Conservation (phyloP, 2,888 invertebrate genomes). For the Nomada hirtipes region DNA sequence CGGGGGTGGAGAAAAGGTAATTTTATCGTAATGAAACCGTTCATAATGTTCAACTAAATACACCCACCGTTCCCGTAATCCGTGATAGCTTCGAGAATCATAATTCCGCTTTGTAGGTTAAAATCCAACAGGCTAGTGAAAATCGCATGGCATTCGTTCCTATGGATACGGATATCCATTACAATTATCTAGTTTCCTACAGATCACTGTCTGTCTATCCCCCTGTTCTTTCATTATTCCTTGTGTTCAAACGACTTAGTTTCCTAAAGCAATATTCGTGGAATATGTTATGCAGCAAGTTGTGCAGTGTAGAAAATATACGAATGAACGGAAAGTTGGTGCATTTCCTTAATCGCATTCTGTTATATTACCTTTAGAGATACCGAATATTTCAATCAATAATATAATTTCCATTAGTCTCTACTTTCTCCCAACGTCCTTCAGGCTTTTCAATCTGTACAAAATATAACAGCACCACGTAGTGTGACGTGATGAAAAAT, state of each 20-base stretch:
- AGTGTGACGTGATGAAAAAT: too few species aligned
- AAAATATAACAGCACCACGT: too few species aligned
- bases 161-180: slow-evolving; percentile 1
- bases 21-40: slow-evolving; percentile 51
- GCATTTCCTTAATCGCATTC: too few species aligned
- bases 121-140: neutral
- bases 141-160: slow-evolving; percentile 9
- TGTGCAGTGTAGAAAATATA: too few species aligned
- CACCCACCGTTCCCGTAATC: slow-evolving; percentile 18
- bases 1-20: neutral
- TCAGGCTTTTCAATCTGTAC: too few species aligned
- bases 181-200: neutral
- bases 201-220: neutral
- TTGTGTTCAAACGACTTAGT: neutral
- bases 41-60: slow-evolving; percentile 53
- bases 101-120: slow-evolving; percentile 26
- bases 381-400: too few species aligned
- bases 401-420: too few species aligned
- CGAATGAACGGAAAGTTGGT: too few species aligned
- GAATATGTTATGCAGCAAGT: too few species aligned
- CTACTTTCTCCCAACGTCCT: too few species aligned
- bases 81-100: slow-evolving; percentile 24
- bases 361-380: too few species aligned
- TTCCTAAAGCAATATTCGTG: too few species aligned
- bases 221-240: neutral